Conservation (phyloP, 2,797 vertebrate genomes). For the Anolis apletophallus region DNA sequence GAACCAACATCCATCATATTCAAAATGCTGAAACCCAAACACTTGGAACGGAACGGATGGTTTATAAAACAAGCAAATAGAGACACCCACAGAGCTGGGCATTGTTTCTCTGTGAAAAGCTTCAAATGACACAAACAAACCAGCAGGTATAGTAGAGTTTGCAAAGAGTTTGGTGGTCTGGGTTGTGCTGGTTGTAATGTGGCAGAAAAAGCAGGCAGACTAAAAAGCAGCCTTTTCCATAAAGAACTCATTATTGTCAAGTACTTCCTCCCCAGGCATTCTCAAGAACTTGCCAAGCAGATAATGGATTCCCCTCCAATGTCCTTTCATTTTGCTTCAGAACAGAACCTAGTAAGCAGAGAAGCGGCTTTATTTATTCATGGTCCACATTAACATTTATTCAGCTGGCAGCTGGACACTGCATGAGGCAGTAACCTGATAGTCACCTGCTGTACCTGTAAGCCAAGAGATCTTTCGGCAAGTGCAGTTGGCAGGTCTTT, state of each 20-base stretch:
- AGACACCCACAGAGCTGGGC: background rate
- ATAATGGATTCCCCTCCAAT: background rate
- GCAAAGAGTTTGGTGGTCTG: background rate
- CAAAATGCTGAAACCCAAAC: background rate
- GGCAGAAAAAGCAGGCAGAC: constrained; percentile 1
- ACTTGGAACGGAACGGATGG: background rate
- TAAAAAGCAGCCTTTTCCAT: constrained; percentile 1
- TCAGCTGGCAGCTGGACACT: constrained; percentile 49
- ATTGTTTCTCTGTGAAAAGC: background rate
- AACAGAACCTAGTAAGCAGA: constrained; percentile 59
- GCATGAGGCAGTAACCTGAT: constrained; percentile 65
- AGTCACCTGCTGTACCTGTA: constrained; percentile 33
- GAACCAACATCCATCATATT: background rate
- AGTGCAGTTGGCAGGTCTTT: constrained; percentile 46
- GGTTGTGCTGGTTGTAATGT: background rate
- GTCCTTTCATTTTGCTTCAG: constrained; percentile 47
- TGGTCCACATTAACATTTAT: constrained; percentile 74
- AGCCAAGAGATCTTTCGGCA: background rate
- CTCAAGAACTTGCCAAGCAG: background rate
- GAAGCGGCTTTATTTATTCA: constrained; percentile 74
- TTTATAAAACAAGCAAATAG: background rate
- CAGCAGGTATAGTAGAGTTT: fast-evolving
- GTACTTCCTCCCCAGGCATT: constrained; percentile 27
- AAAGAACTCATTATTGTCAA: constrained; percentile 17
- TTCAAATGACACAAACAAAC: background rate